Evolutionary conservation across 2,797 vertebrate species (phyloP).

Genomic region (Poeciliopsis gracilis): DNA sequence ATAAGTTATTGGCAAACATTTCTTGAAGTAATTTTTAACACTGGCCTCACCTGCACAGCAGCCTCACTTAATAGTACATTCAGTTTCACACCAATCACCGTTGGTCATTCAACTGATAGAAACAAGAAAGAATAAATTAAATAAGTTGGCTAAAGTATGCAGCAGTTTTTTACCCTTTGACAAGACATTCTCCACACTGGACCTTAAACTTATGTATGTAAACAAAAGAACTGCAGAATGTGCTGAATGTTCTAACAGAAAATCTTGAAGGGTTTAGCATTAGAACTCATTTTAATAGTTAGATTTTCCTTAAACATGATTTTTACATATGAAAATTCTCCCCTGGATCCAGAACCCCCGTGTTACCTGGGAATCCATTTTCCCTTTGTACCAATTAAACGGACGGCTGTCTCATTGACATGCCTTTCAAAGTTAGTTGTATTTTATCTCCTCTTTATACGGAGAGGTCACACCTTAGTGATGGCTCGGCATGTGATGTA

Average conservation of each 20-base stretch:
- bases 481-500: constrained; percentile 73
- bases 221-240: background rate
- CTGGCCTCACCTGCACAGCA: background rate
- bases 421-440: constrained; percentile 57
- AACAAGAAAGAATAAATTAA: background rate
- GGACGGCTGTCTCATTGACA: constrained; percentile 46
- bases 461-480: constrained; percentile 66
- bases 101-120: background rate
- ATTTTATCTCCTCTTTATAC: constrained; percentile 58
- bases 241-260: background rate
- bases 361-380: constrained; percentile 24
- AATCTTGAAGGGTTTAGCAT: background rate
- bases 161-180: background rate
- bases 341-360: background rate
- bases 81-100: background rate
- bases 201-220: background rate
- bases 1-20: background rate
- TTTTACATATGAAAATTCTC: background rate
- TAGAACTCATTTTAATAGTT: background rate
- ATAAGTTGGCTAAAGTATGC: background rate
- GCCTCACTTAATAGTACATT: background rate
- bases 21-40: background rate
- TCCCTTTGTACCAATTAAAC: constrained; percentile 54
- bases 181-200: background rate
- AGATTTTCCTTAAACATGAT: background rate